Evolutionary conservation across 2,113 vertebrate genomes (phyloP), one percentile per base, ranked within the genome.

Genomic region (Anthoscopus minutus): DNA sequence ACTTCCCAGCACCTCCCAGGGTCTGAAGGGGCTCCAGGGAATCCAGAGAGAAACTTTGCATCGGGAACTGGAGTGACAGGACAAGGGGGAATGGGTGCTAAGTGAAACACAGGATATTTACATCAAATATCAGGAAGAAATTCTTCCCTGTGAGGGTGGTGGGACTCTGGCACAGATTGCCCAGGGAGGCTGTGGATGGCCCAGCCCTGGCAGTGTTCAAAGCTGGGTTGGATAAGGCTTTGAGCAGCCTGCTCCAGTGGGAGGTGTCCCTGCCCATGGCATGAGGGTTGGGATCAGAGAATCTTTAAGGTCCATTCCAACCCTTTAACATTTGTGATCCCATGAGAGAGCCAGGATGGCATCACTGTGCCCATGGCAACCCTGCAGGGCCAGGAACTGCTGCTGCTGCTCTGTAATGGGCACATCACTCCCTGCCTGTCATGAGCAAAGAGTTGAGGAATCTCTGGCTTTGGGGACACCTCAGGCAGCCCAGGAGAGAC

Each of bases 351-450:
- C 30, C 0, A 5, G 69, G 28, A 27, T 44, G 81, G 81, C 81
- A 21, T n/a, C 0, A 0, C 64, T 44, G 53, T 78, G 58, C 69
- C 74, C 0, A 1, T 3, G n/a, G 5, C 16, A 21, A 25, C 60
- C 17, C 81, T 37, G 51, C 31, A 13, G 81, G 71, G 64, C 71
- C 80, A 15, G 64, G 76, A 80, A 1, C 37, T 64, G 76, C 87
- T 37, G 76, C 87, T 37, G 85, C 38, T 50, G 27, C 57, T 57
- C 67, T 21, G 20, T 5, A 15, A 37, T 3, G 50, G 64, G 60
- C 65, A 14, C 25, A 9, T 42, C 2, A 0, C 33, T 60, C 53
- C 44, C 31, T 70, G 16, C 17, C 69, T 60, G 60, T 17, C 53
- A 2, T 1, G 44, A 53, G 61, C 69, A 67, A 58, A 21, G 14